Evolutionary conservation across 2,888 invertebrate genomes (phyloP).

Genomic region (Lysandra coridon): DNA sequence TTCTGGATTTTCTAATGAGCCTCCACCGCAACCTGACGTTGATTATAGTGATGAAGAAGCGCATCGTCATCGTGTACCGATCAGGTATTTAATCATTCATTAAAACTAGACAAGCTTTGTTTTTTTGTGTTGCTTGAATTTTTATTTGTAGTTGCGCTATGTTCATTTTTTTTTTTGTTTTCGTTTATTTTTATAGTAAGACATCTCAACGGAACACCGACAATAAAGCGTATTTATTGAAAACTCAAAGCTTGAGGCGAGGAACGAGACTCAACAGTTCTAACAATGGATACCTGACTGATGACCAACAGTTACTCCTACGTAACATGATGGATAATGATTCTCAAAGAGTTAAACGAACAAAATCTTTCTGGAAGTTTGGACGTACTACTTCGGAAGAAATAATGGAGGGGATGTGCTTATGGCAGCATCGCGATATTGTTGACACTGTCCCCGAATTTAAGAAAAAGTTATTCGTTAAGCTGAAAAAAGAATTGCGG

Average conservation of each 20-base stretch:
- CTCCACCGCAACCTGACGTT: constrained; percentile 92
- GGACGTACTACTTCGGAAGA: constrained; percentile 86
- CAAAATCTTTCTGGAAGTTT: constrained; percentile 93
- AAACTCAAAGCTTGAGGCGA: constrained; percentile 74
- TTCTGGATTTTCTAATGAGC: constrained; percentile 94
- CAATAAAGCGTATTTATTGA: constrained; percentile 68
- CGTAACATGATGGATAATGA: constrained; percentile 78
- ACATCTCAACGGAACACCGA: constrained; percentile 61
- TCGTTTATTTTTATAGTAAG: constrained; percentile 66
- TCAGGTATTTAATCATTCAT: constrained; percentile 73
- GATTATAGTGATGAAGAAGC: constrained; percentile 95
- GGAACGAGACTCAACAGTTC: constrained; percentile 61
- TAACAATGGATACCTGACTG: constrained; percentile 76
- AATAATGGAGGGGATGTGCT: constrained; percentile 91
- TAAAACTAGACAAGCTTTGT: constrained; percentile 34
- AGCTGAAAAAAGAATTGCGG: constrained; percentile 68
- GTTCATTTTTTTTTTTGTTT: constrained; percentile 46
- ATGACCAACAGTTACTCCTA: constrained; percentile 77
- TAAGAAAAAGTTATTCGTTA: constrained; percentile 72
- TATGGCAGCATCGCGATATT: constrained; percentile 92
- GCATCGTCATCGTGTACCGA: constrained; percentile 81
- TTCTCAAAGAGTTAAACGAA: constrained; percentile 86
- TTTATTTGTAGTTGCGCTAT: constrained; percentile 44
- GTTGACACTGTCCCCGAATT: constrained; percentile 85
- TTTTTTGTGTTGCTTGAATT: constrained; percentile 40